Conservation (phyloP, 2,888 invertebrate species). For the Drepanosiphum platanoidis region DNA sequence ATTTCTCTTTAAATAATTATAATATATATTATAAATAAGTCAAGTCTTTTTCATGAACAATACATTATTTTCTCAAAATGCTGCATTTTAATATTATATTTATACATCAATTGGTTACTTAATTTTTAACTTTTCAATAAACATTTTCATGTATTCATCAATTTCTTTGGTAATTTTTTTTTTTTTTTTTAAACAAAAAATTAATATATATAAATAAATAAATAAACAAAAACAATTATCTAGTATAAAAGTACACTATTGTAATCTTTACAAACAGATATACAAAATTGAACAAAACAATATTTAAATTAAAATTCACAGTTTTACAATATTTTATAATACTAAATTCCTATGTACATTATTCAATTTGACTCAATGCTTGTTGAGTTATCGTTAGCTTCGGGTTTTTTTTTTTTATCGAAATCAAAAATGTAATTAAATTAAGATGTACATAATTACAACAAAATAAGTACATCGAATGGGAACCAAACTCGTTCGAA, state of each 20-base stretch:
- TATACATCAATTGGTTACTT: constrained; percentile 45
- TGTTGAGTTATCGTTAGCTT: not conserved
- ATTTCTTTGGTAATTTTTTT: constrained; percentile 58
- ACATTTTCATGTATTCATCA: constrained; percentile 37
- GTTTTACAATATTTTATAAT: constrained; percentile 25
- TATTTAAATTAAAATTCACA: constrained; percentile 14
- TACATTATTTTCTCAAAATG: constrained; percentile 38
- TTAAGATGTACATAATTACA: constrained; percentile 21
- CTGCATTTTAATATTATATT: constrained; percentile 39
- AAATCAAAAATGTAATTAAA: too few relatives aligned
- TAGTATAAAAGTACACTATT: constrained; percentile 46
- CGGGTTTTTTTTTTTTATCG: too few relatives aligned
- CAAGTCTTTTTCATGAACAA: constrained; percentile 60
- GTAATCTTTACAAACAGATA: constrained; percentile 48
- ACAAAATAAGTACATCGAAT: constrained; percentile 28
- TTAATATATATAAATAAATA: constrained; percentile 42
- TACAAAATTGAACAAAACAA: constrained; percentile 46
- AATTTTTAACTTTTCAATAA: constrained; percentile 56
- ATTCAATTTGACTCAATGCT: constrained; percentile 15
- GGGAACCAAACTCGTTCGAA: not conserved
- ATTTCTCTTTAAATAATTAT: constrained; percentile 53
- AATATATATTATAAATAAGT: constrained; percentile 44
- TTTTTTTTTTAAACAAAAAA: constrained; percentile 38
- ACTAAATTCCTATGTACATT: constrained; percentile 32
- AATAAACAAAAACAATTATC: constrained; percentile 55